Evolutionary conservation across 1,140 invertebrate species (phyloP).

Genomic region (Diprion similis): DNA sequence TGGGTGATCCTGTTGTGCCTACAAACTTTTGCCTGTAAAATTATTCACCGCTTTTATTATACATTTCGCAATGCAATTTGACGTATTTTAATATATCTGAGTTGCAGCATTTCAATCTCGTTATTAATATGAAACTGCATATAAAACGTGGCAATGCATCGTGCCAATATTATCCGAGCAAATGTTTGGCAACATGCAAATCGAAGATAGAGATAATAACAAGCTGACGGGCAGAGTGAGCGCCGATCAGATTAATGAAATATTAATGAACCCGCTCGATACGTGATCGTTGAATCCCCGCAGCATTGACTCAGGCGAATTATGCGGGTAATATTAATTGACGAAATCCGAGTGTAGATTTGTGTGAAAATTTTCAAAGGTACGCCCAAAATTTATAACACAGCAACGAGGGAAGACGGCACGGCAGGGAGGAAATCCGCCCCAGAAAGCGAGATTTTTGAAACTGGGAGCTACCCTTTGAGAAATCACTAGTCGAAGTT

Average conservation of each 20-base stretch:
- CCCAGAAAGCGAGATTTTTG: neutral
- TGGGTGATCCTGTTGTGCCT: neutral
- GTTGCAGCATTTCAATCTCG: no score
- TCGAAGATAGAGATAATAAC: constrained; percentile 9
- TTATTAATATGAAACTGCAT: neutral
- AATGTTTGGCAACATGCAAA: constrained; percentile 9
- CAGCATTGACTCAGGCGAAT: neutral
- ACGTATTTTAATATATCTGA: no score
- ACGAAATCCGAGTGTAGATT: no score
- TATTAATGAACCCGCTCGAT: constrained; percentile 15
- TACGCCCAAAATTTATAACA: neutral
- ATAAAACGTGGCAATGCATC: neutral
- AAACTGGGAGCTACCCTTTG: constrained; percentile 16
- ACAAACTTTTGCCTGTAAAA: neutral
- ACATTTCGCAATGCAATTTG: neutral
- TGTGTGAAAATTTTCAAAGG: neutral
- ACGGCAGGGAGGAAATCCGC: neutral
- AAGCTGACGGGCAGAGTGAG: neutral
- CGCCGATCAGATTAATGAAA: constrained; percentile 12
- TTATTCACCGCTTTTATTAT: neutral
- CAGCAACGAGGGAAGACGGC: neutral
- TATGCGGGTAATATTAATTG: no score
- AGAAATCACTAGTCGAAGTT: constrained; percentile 6
- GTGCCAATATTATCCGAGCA: constrained; percentile 17
- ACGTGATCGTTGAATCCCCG: constrained; percentile 3